Percentiles rank a stretch among this genome's conserved stretches.
These are phyloP conservation scores for Simalia tracyae DNA, from an alignment of 2,797 vertebrate genomes.

Conservation along the genomic window DNA sequence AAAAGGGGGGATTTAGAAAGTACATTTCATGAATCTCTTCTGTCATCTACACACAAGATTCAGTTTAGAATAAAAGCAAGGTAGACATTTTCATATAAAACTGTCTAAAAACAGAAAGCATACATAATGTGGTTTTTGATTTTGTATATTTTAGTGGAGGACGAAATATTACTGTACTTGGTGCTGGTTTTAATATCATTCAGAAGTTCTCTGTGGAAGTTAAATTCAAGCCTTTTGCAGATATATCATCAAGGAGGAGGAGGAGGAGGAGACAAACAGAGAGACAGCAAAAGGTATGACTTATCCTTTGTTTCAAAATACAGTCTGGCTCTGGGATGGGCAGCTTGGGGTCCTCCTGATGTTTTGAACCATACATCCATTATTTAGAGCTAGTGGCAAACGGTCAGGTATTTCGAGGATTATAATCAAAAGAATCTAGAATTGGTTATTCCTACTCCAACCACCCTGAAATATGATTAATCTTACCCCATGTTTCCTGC, in stretches of 20 bases:
- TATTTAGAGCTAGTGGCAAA: background rate
- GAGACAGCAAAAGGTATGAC: conserved; percentile 54
- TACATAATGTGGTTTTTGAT: conserved; percentile 34
- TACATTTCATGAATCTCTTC: background rate
- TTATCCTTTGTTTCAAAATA: background rate
- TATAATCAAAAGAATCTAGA: background rate
- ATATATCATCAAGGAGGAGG: conserved; percentile 61
- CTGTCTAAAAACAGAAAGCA: background rate
- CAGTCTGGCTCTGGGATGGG: background rate
- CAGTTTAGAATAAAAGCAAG: background rate
- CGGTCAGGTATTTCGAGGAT: background rate
- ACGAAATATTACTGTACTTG: conserved; percentile 86
- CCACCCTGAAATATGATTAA: background rate
- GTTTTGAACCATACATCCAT: background rate
- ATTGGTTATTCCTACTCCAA: background rate
- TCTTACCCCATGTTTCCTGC: background rate
- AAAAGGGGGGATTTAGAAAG: background rate
- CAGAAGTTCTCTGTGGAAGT: conserved; percentile 77
- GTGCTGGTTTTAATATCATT: conserved; percentile 84
- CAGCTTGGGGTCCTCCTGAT: no score
- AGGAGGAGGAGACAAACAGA: conserved; percentile 40
- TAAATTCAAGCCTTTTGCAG: conserved; percentile 63
- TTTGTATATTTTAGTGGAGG: conserved; percentile 83
- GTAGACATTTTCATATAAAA: background rate
- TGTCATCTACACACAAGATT: background rate